phyloP scores from a whole-genome alignment of 2,113 vertebrate genomes.

The Setophaga coronata region DNA sequence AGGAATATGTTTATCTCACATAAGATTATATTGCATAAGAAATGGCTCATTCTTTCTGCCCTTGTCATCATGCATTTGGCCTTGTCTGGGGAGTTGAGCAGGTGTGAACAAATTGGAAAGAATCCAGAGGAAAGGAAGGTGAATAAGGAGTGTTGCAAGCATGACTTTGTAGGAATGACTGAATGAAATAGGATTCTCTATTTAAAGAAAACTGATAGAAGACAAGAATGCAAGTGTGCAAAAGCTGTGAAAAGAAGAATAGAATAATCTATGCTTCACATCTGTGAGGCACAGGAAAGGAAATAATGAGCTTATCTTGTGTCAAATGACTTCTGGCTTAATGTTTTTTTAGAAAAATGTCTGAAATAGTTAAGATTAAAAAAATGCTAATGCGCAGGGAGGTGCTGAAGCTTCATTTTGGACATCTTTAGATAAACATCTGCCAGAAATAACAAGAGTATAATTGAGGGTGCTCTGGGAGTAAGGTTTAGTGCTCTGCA shows the following conservation, averaged over 20 bases:
- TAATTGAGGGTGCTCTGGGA: conserved; percentile 11
- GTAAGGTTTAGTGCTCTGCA: neutral
- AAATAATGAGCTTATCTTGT: conserved; percentile 18
- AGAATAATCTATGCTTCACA: neutral
- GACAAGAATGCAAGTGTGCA: neutral
- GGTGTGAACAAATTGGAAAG: neutral
- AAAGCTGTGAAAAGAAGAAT: conserved; percentile 24
- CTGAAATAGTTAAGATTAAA: neutral
- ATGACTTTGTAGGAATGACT: neutral
- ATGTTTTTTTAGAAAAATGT: neutral
- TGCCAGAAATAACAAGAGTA: conserved; percentile 32
- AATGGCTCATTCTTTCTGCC: neutral
- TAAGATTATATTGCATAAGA: neutral
- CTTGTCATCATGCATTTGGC: neutral
- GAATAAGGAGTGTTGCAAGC: neutral
- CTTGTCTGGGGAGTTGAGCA: neutral
- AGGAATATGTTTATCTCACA: neutral
- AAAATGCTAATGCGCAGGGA: neutral
- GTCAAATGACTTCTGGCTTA: neutral
- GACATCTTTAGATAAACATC: neutral
- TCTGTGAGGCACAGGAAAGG: neutral
- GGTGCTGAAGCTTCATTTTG: conserved; percentile 32
- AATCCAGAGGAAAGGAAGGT: neutral
- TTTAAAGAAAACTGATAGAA: neutral
- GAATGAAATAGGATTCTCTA: neutral